Percentiles rank a stretch among this genome's conserved stretches.
Conservation (phyloP, 2,888 invertebrate genomes). For the Drosophila buzzatii region DNA sequence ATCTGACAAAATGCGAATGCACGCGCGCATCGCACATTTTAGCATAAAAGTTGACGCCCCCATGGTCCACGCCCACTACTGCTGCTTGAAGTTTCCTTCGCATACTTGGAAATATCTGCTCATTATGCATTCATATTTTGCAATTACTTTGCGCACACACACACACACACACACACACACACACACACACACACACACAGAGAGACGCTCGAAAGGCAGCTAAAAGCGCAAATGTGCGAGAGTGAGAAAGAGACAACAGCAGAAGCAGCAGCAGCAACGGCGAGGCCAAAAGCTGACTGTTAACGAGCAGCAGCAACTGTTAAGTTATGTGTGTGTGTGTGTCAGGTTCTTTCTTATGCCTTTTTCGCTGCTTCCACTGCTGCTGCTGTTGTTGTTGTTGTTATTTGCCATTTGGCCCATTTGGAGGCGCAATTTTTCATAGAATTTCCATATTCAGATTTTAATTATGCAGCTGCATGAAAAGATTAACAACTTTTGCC, state of each 20-base stretch:
- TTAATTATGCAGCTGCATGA: constrained; percentile 86
- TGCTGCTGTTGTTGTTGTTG: constrained; percentile 34
- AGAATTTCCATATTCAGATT: constrained; percentile 80
- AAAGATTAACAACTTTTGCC: constrained; percentile 83
- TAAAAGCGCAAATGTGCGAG: constrained; percentile 56
- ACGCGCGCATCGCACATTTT: constrained; percentile 74
- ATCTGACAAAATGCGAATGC: constrained; percentile 70
- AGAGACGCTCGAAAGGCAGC: constrained; percentile 24
- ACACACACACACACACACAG: constrained; percentile 27
- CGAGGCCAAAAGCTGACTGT: constrained; percentile 51
- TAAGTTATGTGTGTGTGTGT: constrained; percentile 58
- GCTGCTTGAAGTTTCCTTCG: constrained; percentile 71
- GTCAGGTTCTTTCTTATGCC: constrained; percentile 15
- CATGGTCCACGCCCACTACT: constrained; percentile 10
- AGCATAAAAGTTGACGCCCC: constrained; percentile 72
- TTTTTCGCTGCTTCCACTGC: constrained; percentile 19
- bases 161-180: constrained; percentile 25
- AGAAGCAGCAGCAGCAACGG: constrained; percentile 25
- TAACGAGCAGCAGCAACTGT: constrained; percentile 65
- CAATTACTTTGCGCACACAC: constrained; percentile 64
- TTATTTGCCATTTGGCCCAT: constrained; percentile 54
- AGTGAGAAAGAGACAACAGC: constrained; percentile 45
- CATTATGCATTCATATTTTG: constrained; percentile 84
- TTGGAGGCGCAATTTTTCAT: constrained; percentile 43
- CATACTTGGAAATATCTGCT: constrained; percentile 80